A percentile compares a stretch with the other conserved stretches of the same genome.
Conservation (phyloP, 2,888 invertebrate genomes). For the Malthinus flaveolus region DNA sequence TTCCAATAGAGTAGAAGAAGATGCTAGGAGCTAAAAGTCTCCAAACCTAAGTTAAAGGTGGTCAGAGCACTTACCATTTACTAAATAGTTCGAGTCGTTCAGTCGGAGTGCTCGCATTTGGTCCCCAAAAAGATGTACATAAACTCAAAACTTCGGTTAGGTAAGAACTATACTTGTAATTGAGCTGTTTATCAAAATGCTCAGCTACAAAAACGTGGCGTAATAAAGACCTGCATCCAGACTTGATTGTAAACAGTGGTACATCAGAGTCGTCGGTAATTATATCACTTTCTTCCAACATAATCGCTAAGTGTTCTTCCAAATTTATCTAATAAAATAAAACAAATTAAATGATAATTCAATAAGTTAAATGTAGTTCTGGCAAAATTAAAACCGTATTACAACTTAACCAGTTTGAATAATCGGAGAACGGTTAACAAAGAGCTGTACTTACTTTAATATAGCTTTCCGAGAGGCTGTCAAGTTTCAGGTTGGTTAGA, state of each 20-base stretch:
- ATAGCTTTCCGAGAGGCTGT: background rate
- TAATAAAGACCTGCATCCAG: conserved; percentile 15
- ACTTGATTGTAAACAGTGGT: conserved; percentile 42
- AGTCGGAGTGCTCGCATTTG: conserved; percentile 64
- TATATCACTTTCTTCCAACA: conserved; percentile 22
- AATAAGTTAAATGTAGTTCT: too few relatives aligned
- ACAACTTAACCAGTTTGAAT: too few relatives aligned
- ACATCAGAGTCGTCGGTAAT: conserved; percentile 21
- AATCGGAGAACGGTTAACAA: too few relatives aligned
- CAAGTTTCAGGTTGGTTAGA: background rate
- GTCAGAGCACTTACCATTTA: conserved; percentile 34
- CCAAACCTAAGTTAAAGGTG: background rate
- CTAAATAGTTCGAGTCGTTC: conserved; percentile 48
- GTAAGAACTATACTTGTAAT: conserved; percentile 50
- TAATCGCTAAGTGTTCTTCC: conserved; percentile 26
- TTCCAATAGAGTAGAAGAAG: too few relatives aligned
- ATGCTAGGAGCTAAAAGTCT: too few relatives aligned
- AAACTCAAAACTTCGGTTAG: conserved; percentile 70
- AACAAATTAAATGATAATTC: background rate
- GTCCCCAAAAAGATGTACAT: conserved; percentile 85
- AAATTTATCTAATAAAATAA: conserved; percentile 24
- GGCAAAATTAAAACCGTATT: too few relatives aligned
- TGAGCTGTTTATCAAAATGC: conserved; percentile 25
- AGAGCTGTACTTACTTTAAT: background rate
- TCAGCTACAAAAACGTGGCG: conserved; percentile 22